A percentile compares a stretch with the other conserved stretches of the same genome.
Evolutionary conservation across 2,797 vertebrate species (phyloP).

Genomic region (Mus spretus): DNA sequence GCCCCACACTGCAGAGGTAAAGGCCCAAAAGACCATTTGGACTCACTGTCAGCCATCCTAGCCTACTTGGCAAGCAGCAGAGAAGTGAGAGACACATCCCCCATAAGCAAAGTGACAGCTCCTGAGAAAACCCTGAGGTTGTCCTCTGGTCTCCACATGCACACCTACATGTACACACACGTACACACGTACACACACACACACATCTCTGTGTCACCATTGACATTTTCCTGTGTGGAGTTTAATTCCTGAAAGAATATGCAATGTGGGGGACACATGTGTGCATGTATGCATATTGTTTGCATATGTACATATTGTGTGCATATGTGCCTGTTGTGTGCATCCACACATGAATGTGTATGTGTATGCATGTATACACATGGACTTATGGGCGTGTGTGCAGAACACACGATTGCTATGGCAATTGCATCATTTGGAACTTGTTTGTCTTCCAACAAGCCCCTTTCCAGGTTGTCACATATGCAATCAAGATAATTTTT

Average conservation of each 20-base stretch:
- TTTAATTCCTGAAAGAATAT: not conserved
- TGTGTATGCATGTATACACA: not conserved
- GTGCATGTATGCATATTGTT: not conserved
- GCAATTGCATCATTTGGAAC: not conserved
- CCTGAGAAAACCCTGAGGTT: not conserved
- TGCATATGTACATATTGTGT: not conserved
- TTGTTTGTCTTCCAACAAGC: not conserved
- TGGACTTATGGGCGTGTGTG: not conserved
- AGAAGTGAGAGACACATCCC: not conserved
- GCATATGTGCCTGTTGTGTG: not conserved
- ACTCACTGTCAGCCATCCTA: not conserved
- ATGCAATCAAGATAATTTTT: conserved; percentile 4
- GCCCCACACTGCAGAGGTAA: not conserved
- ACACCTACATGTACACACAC: not conserved
- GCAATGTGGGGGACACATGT: not conserved
- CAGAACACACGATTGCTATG: not conserved
- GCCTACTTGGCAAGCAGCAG: not conserved
- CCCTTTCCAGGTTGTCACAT: not conserved
- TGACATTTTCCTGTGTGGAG: not conserved
- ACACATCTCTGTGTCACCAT: not conserved
- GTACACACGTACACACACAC: not conserved
- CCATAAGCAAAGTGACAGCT: not conserved
- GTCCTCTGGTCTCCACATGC: not conserved
- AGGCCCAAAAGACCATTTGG: not conserved
- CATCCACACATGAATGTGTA: too few species aligned